Evolutionary conservation across 2,113 vertebrate species (phyloP).

Genomic region (Serinus canaria): DNA sequence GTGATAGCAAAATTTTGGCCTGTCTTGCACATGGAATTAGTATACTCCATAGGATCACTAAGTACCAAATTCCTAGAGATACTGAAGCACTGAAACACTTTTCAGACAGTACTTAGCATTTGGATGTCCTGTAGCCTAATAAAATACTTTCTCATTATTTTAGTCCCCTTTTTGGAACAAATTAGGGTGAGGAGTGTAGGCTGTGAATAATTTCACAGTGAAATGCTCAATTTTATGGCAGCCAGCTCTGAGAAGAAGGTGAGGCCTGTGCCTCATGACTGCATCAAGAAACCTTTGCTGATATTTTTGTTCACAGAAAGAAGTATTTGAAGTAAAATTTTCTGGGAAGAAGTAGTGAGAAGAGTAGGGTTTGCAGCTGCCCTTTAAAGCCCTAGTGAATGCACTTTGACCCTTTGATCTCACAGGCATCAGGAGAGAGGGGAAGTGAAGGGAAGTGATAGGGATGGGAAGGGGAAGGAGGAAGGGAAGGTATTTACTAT

Average conservation of each 20-base stretch:
- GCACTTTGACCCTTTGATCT: not conserved
- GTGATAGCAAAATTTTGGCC: not conserved
- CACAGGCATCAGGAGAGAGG: not conserved
- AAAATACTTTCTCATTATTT: not conserved
- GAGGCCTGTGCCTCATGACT: not conserved
- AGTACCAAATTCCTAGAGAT: not conserved
- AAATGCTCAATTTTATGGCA: not conserved
- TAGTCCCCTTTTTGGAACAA: not conserved
- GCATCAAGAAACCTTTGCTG: not conserved
- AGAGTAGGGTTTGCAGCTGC: not conserved
- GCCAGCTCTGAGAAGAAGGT: not conserved
- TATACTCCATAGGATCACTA: not conserved
- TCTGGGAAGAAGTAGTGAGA: not conserved
- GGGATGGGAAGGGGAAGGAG: not conserved
- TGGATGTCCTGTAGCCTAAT: not conserved
- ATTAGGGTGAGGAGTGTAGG: not conserved
- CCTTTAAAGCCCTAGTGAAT: not conserved
- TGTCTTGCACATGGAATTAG: not conserved
- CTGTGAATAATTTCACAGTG: not conserved
- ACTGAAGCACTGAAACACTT: not conserved
- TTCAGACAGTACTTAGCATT: not conserved
- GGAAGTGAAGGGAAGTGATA: no score
- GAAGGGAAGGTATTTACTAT: not conserved
- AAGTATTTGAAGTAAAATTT: not conserved
- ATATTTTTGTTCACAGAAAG: not conserved